Evolutionary conservation across 2,888 invertebrate species (phyloP), one percentile per base, ranked within the genome.

Genomic region (Nudaria mundana): DNA sequence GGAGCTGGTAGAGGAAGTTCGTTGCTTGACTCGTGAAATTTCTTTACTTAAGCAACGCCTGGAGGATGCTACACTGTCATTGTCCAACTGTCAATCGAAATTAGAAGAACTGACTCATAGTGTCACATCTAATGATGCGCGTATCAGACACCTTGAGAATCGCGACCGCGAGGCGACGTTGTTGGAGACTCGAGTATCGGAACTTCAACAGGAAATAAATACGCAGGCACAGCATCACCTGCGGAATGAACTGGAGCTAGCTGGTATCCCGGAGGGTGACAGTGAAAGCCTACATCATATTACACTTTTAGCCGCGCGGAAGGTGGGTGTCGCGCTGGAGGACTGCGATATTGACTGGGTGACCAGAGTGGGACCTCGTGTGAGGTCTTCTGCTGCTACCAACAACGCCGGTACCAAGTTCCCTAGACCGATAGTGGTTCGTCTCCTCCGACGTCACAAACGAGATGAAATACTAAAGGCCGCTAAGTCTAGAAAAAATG

Each of bases 381-480:
- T 13, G 1, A 14, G 3, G 1, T 13, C 13, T 14, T 13, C 13
- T 2, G 3, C 14, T 7, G 6, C 13, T 8, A 14, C 13, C 7
- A 14, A 26, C 13, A 11, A 7, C 1, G n/a, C n/a, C n/a, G 11
- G 14, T 3, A 14, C 8, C 13, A 12, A 13, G 8, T 26, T 26
- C 3, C 4, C 26, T 8, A 26, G 26, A 3, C 56, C 56, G 2
- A 30, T 59, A 0, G 48, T 59, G 0, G 44, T 56, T 1, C 39
- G 48, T 5, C 26, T 62, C 1, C 15, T 52, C 2, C 40, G 57
- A 1, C 39, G 44, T 29, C 14, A 16, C 0, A 55, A 47, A 23
- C 35, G 53, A 10, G 53, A 53, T 14, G 34, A 53, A 5, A 6
- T 62, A 1, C 8, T 62, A 1, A 53, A 47, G 26, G 54, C 56